phyloP scores from a whole-genome alignment of 2,888 invertebrate species.

The Dorcus hopei region DNA sequence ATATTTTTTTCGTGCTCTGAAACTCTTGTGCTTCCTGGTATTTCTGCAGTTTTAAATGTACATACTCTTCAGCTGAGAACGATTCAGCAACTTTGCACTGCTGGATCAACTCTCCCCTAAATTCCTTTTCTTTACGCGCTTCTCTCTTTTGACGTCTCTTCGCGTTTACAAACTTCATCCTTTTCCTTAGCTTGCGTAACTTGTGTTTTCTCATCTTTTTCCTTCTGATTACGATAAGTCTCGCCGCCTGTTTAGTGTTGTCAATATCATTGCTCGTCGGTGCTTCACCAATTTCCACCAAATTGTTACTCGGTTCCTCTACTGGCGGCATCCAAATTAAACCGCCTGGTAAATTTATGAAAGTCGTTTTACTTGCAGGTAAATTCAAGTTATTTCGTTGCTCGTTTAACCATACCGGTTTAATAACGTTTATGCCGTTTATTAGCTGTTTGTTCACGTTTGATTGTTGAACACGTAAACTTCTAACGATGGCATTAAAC shows the following conservation, averaged over 20 bases:
- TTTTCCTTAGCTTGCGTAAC: slow-evolving; percentile 72
- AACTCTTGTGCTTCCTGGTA: slow-evolving; percentile 42
- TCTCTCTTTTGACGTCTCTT: slow-evolving; percentile 68
- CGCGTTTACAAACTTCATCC: slow-evolving; percentile 73
- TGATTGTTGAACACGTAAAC: slow-evolving; percentile 1
- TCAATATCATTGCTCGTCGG: slow-evolving; percentile 23
- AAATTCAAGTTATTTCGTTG: slow-evolving; percentile 35
- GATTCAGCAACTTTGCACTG: slow-evolving; percentile 70
- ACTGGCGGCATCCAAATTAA: slow-evolving; percentile 10
- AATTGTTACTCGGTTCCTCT: slow-evolving; percentile 8
- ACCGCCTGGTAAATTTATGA: slow-evolving; percentile 34
- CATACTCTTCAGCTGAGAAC: slow-evolving; percentile 74
- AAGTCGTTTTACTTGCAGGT: slow-evolving; percentile 28
- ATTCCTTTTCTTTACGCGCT: slow-evolving; percentile 71
- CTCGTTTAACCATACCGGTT: slow-evolving; percentile 39
- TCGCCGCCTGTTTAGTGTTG: slow-evolving; percentile 64
- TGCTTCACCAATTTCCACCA: slow-evolving; percentile 33
- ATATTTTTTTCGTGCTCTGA: slow-evolving; percentile 51
- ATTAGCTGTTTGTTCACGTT: neutral
- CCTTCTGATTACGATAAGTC: slow-evolving; percentile 72
- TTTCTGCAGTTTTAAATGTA: slow-evolving; percentile 58
- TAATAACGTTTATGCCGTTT: slow-evolving; percentile 9
- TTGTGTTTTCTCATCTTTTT: slow-evolving; percentile 88
- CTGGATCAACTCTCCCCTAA: slow-evolving; percentile 67
- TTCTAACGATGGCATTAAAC: neutral